These are phyloP conservation scores for Bradypodion ventrale DNA, from an alignment of 2,797 vertebrate genomes.

Conservation along the genomic window DNA sequence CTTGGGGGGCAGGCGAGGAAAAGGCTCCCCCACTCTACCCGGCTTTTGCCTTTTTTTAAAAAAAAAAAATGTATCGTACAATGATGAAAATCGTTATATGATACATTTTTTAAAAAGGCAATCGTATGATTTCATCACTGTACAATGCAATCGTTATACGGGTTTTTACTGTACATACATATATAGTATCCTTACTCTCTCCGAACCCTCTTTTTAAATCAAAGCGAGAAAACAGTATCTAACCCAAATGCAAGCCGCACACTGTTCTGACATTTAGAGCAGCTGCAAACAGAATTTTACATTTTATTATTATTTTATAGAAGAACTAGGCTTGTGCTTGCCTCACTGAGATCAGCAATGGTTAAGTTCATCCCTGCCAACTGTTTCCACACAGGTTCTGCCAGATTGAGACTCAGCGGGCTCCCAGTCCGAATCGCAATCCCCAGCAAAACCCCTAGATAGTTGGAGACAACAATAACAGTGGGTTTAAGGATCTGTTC, in stretches of 20 bases:
- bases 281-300: neutral
- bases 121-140: no score
- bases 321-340: constrained; percentile 56
- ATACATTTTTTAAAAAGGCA: neutral
- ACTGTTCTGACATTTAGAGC: neutral
- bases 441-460: constrained; percentile 91
- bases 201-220: neutral
- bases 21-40: no score
- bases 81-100: no score
- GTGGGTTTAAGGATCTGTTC: neutral
- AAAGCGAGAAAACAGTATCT: neutral
- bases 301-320: neutral
- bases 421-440: constrained; percentile 97
- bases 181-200: neutral
- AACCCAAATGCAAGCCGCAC: neutral
- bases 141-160: no score
- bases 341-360: constrained; percentile 99
- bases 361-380: constrained; percentile 98
- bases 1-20: no score
- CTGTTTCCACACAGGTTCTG: constrained; percentile 98
- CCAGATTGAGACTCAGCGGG: constrained; percentile 94
- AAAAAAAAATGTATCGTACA: no score
- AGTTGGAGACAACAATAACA: neutral
- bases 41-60: no score
- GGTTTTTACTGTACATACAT: no score